phyloP scores from a whole-genome alignment of 2,888 invertebrate genomes.

The Ectemnius cavifrons region DNA sequence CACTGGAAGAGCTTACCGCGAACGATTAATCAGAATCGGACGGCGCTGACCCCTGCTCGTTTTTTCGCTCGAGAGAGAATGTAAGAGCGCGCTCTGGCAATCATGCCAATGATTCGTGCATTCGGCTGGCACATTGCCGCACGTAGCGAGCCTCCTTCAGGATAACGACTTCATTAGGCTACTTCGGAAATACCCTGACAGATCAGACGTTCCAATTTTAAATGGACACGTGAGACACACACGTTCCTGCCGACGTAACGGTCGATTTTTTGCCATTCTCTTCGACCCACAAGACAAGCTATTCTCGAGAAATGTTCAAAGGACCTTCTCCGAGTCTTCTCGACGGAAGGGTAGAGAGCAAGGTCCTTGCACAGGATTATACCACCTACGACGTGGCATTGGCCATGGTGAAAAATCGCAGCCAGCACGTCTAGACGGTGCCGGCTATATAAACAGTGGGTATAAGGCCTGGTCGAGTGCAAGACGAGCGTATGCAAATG shows the following conservation, averaged over 20 bases:
- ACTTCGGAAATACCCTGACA: constrained; percentile 7
- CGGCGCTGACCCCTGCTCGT: constrained; percentile 1
- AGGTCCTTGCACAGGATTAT: no score
- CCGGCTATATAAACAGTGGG: constrained; percentile 44
- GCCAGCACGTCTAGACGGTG: constrained; percentile 26
- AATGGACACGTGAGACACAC: background rate
- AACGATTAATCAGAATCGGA: constrained; percentile 39
- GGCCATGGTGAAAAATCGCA: constrained; percentile 8
- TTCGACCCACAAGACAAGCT: background rate
- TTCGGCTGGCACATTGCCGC: constrained; percentile 16
- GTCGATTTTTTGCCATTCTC: background rate
- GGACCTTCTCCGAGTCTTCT: no score
- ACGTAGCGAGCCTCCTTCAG: constrained; percentile 18
- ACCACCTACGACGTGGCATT: constrained; percentile 5
- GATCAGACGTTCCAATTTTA: background rate
- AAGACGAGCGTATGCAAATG: constrained; percentile 56
- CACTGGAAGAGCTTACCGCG: background rate
- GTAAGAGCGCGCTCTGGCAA: background rate
- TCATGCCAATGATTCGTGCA: constrained; percentile 32
- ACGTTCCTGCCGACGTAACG: background rate
- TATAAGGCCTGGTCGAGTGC: constrained; percentile 38
- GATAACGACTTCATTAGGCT: constrained; percentile 37
- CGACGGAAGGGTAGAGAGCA: no score
- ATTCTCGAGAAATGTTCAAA: background rate
- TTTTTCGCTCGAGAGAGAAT: background rate